Base-by-base conservation (phyloP, 2,113 vertebrate genomes). In the Gadus chalcogrammus region DNA sequence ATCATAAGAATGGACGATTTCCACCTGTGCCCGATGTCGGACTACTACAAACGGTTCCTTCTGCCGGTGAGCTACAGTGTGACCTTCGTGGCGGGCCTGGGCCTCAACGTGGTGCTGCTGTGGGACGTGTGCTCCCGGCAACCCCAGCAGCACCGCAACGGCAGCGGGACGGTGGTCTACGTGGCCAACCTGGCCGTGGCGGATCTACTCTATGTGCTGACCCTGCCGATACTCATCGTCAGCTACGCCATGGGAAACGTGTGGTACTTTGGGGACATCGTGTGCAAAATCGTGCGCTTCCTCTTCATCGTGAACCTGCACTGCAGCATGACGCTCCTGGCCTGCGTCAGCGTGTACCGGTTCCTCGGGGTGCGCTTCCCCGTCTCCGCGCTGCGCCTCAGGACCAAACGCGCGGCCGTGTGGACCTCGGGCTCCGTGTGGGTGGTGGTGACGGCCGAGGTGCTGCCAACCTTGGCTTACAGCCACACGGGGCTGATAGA, bases 251-350 rank as follows among this genome's bases (percentile, higher is more conserved):
- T 86, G 82, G 74, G 59, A 1, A 85, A 80, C 71, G 4, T 31
- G 5, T 74, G 88, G 92, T 75, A 64, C 38, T 93, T 92, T 0
- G 78, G 89, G 15, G 68, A 84, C n/a, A 7, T 75, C 67, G 61
- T 82, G 3, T 92, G 91, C 81, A 88, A 78, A 53, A 58, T 28
- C 12, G 82, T 87, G 31, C 22, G 72, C 0, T 92, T 89, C 65
- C 77, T 88, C 4, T 90, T 91, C 58, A 82, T 88, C 0, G 2
- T 78, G 28, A 91, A 88, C 79, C 80, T 91, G 1, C 87, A 91
- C 1, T 35, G 89, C 24, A 87, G 88, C 79, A 72, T 87, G 71
- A 75, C 89, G 76, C 85, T 92, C 11, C 81, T 93, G 1, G 80
- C 82, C 28, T 87, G 86, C 80, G 86, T 88, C 79, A 89, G 90